phyloP scores from a whole-genome alignment of 2,888 invertebrate genomes.

The Caenorhabditis sulstoni region DNA sequence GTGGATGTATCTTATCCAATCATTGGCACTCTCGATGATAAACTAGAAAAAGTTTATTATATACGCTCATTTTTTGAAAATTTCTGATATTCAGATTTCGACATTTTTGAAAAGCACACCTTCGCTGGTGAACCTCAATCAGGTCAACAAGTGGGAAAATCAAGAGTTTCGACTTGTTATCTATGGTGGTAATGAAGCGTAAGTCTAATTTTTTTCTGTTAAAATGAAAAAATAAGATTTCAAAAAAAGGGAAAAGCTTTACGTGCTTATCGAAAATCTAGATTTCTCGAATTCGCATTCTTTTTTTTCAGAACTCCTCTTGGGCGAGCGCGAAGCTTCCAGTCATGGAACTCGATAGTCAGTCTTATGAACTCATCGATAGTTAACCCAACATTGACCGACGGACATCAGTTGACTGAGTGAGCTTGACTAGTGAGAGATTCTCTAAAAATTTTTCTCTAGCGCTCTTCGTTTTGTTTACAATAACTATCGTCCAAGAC shows the following conservation, averaged over 20 bases:
- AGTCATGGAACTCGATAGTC: conserved; percentile 26
- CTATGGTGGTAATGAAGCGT: conserved; percentile 60
- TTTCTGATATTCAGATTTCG: conserved; percentile 5
- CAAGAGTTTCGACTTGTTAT: conserved; percentile 50
- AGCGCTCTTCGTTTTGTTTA: conserved; percentile 49
- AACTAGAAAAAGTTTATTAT: too few relatives aligned
- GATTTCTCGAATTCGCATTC: too few relatives aligned
- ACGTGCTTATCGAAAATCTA: too few relatives aligned
- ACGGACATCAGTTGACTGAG: conserved; percentile 48
- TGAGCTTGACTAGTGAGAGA: conserved; percentile 3
- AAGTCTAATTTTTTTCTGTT: not conserved
- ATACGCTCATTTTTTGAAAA: too few relatives aligned
- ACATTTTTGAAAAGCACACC: conserved; percentile 21
- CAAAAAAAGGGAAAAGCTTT: too few relatives aligned
- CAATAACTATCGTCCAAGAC: conserved; percentile 36
- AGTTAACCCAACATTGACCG: conserved; percentile 40
- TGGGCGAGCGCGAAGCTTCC: conserved; percentile 36
- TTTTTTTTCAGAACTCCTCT: conserved; percentile 28
- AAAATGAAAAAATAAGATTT: not conserved
- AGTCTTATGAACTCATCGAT: conserved; percentile 33
- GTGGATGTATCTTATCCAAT: conserved; percentile 56
- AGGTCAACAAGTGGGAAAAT: conserved; percentile 19
- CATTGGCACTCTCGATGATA: conserved; percentile 52
- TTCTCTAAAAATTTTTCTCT: conserved; percentile 1
- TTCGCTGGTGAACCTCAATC: conserved; percentile 22